phyloP scores from a whole-genome alignment of 1,140 invertebrate genomes.

The Lepeophtheirus salmonis region DNA sequence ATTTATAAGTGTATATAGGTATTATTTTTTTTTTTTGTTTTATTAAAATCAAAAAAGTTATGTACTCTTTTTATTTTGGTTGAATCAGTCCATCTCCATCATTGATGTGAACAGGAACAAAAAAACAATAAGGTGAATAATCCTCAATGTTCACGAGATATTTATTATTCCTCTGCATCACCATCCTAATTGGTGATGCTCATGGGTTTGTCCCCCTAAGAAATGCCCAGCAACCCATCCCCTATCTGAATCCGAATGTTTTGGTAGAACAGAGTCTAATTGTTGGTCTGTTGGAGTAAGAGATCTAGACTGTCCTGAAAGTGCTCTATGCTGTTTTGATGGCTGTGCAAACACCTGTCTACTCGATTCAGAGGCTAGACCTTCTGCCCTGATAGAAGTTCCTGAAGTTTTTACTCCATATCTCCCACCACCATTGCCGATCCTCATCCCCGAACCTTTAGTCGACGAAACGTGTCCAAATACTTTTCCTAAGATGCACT shows the following conservation, averaged over 20 bases:
- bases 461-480: constrained; percentile 16
- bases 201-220: not conserved
- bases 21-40: no score
- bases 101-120: no score
- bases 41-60: no score
- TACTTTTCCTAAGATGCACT: constrained; percentile 10
- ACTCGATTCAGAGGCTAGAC: not conserved
- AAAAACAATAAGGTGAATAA: no score
- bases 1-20: no score
- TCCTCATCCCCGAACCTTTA: constrained; percentile 12
- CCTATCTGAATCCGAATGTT: not conserved
- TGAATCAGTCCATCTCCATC: no score
- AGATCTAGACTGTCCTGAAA: constrained; percentile 9
- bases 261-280: not conserved
- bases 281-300: constrained; percentile 8
- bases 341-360: constrained; percentile 12
- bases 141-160: no score
- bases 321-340: constrained; percentile 14
- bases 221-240: not conserved
- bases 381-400: constrained; percentile 12
- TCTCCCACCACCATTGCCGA: constrained; percentile 4
- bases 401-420: constrained; percentile 7
- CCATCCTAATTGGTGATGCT: no score
- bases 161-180: no score
- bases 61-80: no score